These are phyloP conservation scores for Poecilobothrus nobilitatus DNA, from an alignment of 2,888 invertebrate genomes.

Conservation along the genomic window DNA sequence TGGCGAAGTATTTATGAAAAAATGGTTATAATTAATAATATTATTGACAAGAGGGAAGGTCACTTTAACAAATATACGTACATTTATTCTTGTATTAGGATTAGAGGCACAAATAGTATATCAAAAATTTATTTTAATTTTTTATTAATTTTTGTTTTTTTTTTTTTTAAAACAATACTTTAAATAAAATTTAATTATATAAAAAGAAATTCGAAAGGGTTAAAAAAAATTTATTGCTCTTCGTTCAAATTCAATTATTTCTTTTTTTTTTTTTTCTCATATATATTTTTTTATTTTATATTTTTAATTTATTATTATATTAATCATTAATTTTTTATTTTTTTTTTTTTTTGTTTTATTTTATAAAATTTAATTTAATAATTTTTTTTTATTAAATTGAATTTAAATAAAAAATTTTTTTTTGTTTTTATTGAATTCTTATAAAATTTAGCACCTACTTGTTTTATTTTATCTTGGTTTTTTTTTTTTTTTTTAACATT, in stretches of 20 bases:
- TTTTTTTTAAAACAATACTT: no score
- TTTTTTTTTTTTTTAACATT: neutral
- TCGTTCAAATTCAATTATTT: neutral
- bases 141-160: neutral
- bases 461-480: neutral
- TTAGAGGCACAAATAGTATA: neutral
- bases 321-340: neutral
- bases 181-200: neutral
- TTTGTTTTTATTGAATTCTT: neutral
- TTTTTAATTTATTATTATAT: neutral
- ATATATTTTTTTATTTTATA: neutral
- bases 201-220: neutral
- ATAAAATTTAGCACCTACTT: neutral
- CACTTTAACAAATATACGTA: neutral
- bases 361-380: neutral
- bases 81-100: neutral
- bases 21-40: no score
- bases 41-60: constrained; percentile 1
- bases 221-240: neutral
- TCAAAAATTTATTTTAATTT: no score
- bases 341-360: neutral
- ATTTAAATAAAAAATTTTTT: neutral
- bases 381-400: neutral
- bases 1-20: no score
- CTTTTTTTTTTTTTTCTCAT: neutral